Evolutionary conservation across 1,140 invertebrate genomes (phyloP).

Genomic region (Spodoptera litura): DNA sequence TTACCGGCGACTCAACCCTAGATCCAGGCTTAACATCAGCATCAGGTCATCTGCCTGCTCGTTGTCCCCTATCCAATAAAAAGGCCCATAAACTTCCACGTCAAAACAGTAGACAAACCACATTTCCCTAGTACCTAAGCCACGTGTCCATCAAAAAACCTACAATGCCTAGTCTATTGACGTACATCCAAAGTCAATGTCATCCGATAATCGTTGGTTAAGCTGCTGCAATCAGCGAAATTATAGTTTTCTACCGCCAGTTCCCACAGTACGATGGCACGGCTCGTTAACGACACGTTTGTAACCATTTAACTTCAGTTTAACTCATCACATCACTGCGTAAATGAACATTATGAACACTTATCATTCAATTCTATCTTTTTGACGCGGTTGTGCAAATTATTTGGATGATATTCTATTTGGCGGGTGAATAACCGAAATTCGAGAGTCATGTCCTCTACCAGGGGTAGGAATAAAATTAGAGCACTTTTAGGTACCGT

Average conservation of each 20-base stretch:
- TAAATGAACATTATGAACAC: background rate
- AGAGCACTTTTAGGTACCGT: no score
- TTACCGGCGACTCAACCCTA: no score
- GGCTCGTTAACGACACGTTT: conserved; percentile 45
- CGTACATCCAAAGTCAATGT: conserved; percentile 50
- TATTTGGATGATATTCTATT: background rate
- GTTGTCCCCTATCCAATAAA: no score
- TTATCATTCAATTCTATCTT: conserved; percentile 3
- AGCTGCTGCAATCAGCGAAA: conserved; percentile 54
- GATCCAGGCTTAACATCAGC: no score
- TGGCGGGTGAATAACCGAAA: background rate
- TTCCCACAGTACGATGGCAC: conserved; percentile 54
- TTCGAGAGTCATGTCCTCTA: no score
- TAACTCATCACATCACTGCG: background rate
- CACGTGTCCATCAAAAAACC: no score
- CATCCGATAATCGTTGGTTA: conserved; percentile 46
- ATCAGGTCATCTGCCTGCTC: no score
- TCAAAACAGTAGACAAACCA: no score
- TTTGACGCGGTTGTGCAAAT: background rate
- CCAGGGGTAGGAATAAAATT: no score
- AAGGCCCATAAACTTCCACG: no score
- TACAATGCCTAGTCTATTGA: no score
- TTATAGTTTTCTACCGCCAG: conserved; percentile 51
- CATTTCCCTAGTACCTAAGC: no score
- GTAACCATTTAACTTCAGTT: background rate